phyloP scores from a whole-genome alignment of 2,797 vertebrate genomes.

The Psittacula derbiana region DNA sequence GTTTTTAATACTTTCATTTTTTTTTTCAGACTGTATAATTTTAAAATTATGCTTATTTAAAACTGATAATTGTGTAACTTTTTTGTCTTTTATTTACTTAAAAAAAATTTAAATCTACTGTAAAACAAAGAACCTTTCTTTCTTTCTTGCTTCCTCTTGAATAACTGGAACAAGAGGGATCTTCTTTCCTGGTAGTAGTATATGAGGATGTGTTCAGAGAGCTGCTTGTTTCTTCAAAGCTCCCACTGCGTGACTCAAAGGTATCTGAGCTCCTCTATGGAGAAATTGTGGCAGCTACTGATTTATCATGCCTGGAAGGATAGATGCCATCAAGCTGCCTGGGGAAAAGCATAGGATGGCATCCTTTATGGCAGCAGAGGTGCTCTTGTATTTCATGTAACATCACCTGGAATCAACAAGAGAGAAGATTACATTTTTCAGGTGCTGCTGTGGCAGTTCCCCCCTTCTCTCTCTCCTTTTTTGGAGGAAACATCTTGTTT shows the following conservation, averaged over 20 bases:
- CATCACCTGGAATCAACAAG: neutral
- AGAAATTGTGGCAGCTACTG: neutral
- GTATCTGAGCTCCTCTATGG: neutral
- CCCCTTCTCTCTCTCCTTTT: neutral
- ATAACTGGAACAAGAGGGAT: neutral
- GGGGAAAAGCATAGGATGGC: neutral
- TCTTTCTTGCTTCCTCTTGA: neutral
- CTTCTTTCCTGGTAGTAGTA: neutral
- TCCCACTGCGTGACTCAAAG: neutral
- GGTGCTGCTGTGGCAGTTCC: neutral
- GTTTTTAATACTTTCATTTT: neutral
- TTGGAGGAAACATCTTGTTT: neutral
- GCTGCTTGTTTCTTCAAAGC: neutral
- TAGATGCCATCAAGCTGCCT: neutral
- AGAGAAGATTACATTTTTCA: neutral
- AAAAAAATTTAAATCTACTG: neutral
- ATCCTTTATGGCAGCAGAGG: neutral
- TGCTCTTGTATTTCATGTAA: neutral
- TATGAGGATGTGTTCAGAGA: neutral
- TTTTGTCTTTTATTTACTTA: neutral
- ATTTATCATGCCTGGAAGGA: slow-evolving; percentile 10
- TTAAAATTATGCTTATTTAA: neutral
- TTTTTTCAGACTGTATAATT: neutral
- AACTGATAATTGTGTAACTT: neutral
- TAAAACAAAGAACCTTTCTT: neutral